Percentiles rank a stretch among this genome's conserved stretches.
Conservation (phyloP, 2,797 vertebrate genomes). For the Pelodytes ibericus region DNA sequence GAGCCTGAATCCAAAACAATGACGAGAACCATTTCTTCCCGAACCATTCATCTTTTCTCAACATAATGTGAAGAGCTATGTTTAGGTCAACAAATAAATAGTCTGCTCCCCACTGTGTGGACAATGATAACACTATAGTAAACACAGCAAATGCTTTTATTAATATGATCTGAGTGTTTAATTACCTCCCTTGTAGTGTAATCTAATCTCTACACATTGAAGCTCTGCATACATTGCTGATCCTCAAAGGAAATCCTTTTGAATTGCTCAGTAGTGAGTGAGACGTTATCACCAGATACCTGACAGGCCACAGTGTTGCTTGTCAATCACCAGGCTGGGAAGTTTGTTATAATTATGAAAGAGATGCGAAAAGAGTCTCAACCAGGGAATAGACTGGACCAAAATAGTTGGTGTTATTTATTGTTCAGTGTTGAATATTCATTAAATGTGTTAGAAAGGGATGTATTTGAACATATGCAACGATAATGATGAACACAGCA, state of each 20-base stretch:
- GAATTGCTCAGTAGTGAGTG: constrained; percentile 49
- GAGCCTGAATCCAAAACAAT: constrained; percentile 38
- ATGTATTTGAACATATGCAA: background rate
- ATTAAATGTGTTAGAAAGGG: constrained; percentile 2
- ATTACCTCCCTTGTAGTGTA: constrained; percentile 66
- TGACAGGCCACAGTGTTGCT: constrained; percentile 61
- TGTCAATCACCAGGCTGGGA: constrained; percentile 55
- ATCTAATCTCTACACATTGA: constrained; percentile 67
- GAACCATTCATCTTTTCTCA: constrained; percentile 49
- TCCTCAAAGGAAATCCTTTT: constrained; percentile 64
- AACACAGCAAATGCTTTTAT: constrained; percentile 65
- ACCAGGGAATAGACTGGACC: background rate
- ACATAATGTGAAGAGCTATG: constrained; percentile 54
- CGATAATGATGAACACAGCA: background rate
- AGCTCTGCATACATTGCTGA: constrained; percentile 58
- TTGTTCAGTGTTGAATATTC: background rate
- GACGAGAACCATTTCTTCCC: constrained; percentile 28
- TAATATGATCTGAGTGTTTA: constrained; percentile 66
- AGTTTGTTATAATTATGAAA: constrained; percentile 62
- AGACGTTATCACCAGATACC: constrained; percentile 65
- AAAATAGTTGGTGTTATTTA: constrained; percentile 24
- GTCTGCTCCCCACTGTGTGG: constrained; percentile 53
- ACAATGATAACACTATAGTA: constrained; percentile 63
- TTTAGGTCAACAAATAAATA: constrained; percentile 64
- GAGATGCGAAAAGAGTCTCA: constrained; percentile 26